phyloP scores from a whole-genome alignment of 2,113 vertebrate species.

The Apeltes quadracus region DNA sequence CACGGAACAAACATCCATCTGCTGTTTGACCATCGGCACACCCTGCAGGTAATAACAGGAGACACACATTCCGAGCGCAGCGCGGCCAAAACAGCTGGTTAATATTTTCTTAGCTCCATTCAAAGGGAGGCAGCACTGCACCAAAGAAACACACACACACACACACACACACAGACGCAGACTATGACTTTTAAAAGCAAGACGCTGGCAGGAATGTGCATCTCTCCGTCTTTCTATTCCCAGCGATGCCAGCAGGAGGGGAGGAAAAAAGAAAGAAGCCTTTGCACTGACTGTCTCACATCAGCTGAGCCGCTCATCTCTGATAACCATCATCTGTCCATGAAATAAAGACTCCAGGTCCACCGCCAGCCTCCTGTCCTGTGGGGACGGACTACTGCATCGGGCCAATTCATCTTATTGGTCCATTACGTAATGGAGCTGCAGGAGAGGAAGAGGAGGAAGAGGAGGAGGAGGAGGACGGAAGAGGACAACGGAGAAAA shows the following conservation, averaged over 20 bases:
- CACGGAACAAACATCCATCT: slow-evolving; percentile 10
- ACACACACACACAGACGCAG: neutral
- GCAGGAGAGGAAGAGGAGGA: slow-evolving; percentile 30
- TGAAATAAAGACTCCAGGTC: slow-evolving; percentile 30
- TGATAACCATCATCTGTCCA: slow-evolving; percentile 58
- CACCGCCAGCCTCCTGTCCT: slow-evolving; percentile 44
- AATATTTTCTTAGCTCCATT: slow-evolving; percentile 61
- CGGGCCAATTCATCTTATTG: slow-evolving; percentile 65
- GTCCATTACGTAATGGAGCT: slow-evolving; percentile 75
- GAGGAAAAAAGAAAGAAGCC: neutral
- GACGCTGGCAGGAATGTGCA: slow-evolving; percentile 9
- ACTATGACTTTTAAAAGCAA: neutral
- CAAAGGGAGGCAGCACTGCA: slow-evolving; percentile 24
- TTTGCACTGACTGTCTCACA: slow-evolving; percentile 40
- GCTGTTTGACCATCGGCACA: slow-evolving; percentile 28
- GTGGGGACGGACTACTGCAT: too few species aligned
- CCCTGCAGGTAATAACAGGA: slow-evolving; percentile 64
- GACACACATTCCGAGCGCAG: slow-evolving; percentile 73
- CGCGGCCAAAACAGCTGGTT: slow-evolving; percentile 68
- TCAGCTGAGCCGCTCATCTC: slow-evolving; percentile 56
- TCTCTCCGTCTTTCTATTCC: slow-evolving; percentile 21
- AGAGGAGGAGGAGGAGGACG: neutral
- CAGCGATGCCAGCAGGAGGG: slow-evolving; percentile 16
- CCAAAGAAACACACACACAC: slow-evolving; percentile 13
- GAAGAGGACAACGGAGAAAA: slow-evolving; percentile 10